Conservation (phyloP, 2,113 vertebrate genomes). For the Puma concolor region DNA sequence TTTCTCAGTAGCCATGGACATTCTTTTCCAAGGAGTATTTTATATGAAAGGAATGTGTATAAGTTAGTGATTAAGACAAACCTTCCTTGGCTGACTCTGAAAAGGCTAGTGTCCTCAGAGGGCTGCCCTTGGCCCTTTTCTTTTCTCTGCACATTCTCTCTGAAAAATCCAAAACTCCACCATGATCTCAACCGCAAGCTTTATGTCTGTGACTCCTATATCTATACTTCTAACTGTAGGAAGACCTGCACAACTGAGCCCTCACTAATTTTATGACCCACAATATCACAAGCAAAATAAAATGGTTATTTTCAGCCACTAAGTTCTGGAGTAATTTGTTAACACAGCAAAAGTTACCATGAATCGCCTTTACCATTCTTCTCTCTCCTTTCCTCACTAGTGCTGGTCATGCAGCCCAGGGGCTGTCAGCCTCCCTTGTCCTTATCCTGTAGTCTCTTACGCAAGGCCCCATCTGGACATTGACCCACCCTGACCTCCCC, state of each 20-base stretch:
- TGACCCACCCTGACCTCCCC: neutral
- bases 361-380: neutral
- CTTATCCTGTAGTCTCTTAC: neutral
- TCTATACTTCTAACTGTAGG: neutral
- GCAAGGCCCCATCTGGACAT: neutral
- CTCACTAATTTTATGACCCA: conserved; percentile 8
- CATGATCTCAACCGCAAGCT: neutral
- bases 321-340: neutral
- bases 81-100: neutral
- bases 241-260: neutral
- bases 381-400: neutral
- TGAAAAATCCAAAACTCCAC: neutral
- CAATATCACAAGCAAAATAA: neutral
- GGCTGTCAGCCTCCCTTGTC: neutral
- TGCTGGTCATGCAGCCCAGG: neutral
- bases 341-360: neutral
- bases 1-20: neutral
- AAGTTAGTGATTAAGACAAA: neutral
- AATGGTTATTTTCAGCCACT: neutral
- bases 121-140: neutral
- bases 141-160: neutral
- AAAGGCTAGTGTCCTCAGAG: neutral
- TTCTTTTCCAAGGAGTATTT: conserved; percentile 7
- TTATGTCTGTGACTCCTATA: neutral
- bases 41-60: neutral